Evolutionary conservation across 2,888 invertebrate species (phyloP), one percentile per base, ranked within the genome.

Genomic region (Phasia obesa): DNA sequence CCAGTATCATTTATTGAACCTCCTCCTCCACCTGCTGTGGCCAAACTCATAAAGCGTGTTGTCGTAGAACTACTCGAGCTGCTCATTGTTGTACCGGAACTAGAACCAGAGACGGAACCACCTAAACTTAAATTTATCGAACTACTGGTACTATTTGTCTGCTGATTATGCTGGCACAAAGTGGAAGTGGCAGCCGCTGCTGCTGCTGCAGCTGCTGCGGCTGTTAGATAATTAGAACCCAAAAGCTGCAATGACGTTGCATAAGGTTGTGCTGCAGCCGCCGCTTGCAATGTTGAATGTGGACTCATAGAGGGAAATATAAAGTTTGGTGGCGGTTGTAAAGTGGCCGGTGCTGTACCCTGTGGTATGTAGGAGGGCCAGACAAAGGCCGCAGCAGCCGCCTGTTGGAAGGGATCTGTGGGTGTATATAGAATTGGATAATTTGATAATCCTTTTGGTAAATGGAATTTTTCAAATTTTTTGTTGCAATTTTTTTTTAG

Each of bases 161-260:
- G 88, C 47, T 88, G 88, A 7, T 94, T 94, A 87, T 95, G 94
- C 87, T 93, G 89, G 78, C 93, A 93, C n/a, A 94, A 93, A 11
- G 88, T 87, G 21, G 90, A 88, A 47, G 92, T 90, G 84, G 92
- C 92, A 4, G 91, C 90, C 2, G 88, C 87, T 21, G 87, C 86
- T 25, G 88, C 87, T 25, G 88, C 87, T 35, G 89, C 87, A 4
- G 89, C 88, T 23, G 86, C 84, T 13, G 86, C 84, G 1, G 94
- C 93, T 11, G 92, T 90, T 86, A 92, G 91, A 85, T 94, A 93
- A 47, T 94, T 93, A 25, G 93, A 93, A 82, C 93, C 91, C 69
- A 93, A 90, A 35, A 95, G 92, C 76, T 95, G 94, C 47, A 95
- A 92, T 11, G 95, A 93, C 71, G 95, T 88, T 35, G 89, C 87